phyloP scores from a whole-genome alignment of 1,140 invertebrate genomes.

The Pteromalus puparum region DNA sequence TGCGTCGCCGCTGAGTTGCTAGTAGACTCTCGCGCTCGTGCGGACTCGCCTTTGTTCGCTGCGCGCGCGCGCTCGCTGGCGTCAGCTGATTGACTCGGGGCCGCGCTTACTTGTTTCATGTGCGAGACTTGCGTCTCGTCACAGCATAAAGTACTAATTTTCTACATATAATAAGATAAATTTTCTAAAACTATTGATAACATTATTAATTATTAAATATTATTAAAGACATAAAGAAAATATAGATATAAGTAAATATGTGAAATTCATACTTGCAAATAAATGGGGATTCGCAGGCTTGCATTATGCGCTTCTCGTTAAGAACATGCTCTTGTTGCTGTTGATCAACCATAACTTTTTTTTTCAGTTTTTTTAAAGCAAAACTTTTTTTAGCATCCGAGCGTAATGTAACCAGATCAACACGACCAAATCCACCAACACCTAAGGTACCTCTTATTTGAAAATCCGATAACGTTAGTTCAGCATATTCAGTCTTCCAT shows the following conservation, averaged over 20 bases:
- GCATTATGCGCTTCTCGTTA: constrained; percentile 94
- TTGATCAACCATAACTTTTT: constrained; percentile 93
- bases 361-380: constrained; percentile 94
- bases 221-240: background rate
- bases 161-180: no score
- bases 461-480: constrained; percentile 86
- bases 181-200: background rate
- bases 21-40: no score
- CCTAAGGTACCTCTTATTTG: constrained; percentile 91
- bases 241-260: background rate
- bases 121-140: no score
- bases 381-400: constrained; percentile 81
- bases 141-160: no score
- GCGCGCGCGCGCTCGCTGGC: no score
- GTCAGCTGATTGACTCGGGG: no score
- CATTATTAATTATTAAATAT: background rate
- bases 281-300: constrained; percentile 86
- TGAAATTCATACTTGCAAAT: constrained; percentile 78
- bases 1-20: no score
- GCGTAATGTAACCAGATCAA: constrained; percentile 84
- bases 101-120: no score
- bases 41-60: no score
- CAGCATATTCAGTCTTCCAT: constrained; percentile 75
- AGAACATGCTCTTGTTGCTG: constrained; percentile 95
- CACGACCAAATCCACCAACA: constrained; percentile 94